Conservation (phyloP, 2,797 vertebrate species). For the Limnodromus scolopaceus region DNA sequence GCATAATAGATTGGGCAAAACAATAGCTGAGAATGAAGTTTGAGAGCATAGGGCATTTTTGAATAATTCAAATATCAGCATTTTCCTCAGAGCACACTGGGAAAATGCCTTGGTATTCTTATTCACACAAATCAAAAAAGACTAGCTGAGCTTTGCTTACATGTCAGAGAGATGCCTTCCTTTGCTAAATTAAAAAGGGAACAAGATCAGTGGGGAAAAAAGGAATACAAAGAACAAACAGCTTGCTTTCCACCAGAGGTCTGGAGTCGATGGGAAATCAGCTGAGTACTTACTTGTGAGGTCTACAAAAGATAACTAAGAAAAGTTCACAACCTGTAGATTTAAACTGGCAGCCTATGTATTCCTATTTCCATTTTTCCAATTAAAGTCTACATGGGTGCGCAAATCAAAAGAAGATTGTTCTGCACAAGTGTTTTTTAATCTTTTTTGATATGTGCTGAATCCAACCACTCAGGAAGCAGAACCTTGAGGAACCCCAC, state of each 20-base stretch:
- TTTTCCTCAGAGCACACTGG: constrained; percentile 30
- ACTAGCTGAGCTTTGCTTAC: constrained; percentile 10
- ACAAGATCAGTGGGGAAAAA: not conserved
- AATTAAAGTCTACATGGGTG: not conserved
- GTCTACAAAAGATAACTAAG: not conserved
- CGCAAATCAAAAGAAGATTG: not conserved
- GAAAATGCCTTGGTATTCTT: constrained; percentile 30
- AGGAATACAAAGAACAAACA: not conserved
- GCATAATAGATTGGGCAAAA: constrained; percentile 37
- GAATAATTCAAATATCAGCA: constrained; percentile 3
- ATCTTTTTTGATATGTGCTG: not conserved
- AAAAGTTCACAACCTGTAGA: not conserved
- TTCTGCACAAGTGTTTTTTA: not conserved
- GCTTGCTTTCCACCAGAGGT: not conserved
- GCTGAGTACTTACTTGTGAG: not conserved
- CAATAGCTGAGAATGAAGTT: constrained; percentile 52
- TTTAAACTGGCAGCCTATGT: not conserved
- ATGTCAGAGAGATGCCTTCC: not conserved
- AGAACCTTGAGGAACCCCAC: not conserved
- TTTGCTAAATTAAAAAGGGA: not conserved
- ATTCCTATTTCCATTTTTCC: not conserved
- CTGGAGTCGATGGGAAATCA: not conserved
- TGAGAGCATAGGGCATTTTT: constrained; percentile 37
- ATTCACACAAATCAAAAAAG: not conserved
- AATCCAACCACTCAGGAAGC: not conserved